These are phyloP conservation scores for Cancer borealis DNA, from an alignment of 2,888 invertebrate genomes.

Conservation along the genomic window DNA sequence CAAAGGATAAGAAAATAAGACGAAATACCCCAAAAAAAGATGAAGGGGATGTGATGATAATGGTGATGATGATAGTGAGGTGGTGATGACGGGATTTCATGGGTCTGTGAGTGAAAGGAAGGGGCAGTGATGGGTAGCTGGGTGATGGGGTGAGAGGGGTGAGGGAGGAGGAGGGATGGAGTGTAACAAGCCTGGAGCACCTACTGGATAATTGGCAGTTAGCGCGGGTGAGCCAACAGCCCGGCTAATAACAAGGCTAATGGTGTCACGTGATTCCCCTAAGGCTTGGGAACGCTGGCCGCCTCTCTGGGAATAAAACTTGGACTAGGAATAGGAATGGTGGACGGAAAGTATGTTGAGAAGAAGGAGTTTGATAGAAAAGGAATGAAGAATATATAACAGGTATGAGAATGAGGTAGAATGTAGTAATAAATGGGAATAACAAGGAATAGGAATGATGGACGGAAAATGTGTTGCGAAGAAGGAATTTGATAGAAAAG, in stretches of 20 bases:
- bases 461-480: background rate
- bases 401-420: background rate
- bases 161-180: constrained; percentile 33
- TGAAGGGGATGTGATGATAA: background rate
- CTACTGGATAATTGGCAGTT: constrained; percentile 56
- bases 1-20: background rate
- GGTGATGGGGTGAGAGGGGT: background rate
- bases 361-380: background rate
- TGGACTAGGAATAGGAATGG: background rate
- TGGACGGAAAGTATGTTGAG: background rate
- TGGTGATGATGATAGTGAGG: too few relatives aligned
- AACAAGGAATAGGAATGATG: background rate
- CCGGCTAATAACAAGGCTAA: constrained; percentile 64
- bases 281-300: background rate
- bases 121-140: background rate
- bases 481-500: background rate
- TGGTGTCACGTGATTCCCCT: constrained; percentile 44
- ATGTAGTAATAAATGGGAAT: background rate
- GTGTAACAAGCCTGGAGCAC: constrained; percentile 46
- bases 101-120: background rate
- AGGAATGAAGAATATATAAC: background rate
- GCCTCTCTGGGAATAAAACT: background rate
- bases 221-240: constrained; percentile 52
- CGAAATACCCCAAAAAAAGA: background rate
- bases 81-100: too few relatives aligned